Evolutionary conservation across 2,797 vertebrate species (phyloP), one percentile per base, ranked within the genome.

Genomic region (Megaceryle alcyon): DNA sequence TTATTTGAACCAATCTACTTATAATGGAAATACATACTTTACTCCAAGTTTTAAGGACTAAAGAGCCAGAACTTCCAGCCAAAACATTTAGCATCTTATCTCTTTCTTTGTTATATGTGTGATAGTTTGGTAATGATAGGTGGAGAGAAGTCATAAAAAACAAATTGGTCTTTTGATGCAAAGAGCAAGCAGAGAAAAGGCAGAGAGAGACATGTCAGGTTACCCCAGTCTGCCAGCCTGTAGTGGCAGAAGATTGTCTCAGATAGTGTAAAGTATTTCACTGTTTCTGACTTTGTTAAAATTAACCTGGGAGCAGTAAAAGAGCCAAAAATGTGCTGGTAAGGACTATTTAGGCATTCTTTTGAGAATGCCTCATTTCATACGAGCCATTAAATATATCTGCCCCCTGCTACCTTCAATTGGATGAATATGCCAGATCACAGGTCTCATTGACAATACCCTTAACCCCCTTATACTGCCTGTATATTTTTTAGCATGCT

Each of bases 351-450:
- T 37, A 81, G 18, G 14, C 20, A 28, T 77, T 61, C 75, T 94
- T 87, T 63, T 33, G 54, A 66, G 49, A 90, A 69, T 51, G 35
- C 10, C 6, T 96, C 12, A 86, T 79, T 95, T 86, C n/a, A 60
- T 63, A 83, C 33, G 82, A 83, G 31, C 49, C 63, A 70, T 69
- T 35, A 88, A 92, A 95, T 35, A 90, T 90, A 87, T 51, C 60
- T 78, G 7, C 7, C 83, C 13, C 53, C 46, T 80, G 28, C 11
- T 94, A 15, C 64, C 26, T 82, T 77, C 49, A 33, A 15, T 14
- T 90, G 70, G 28, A 72, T 44, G 46, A 49, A 53, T 70, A 86
- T 39, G 20, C 8, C 33, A 75, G 68, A 73, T 54, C 60, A 25
- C 3, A 82, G 26, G 25, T 64, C 35, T 77, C 29, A 18, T 54